Evolutionary conservation across 2,797 vertebrate genomes (phyloP), one percentile per base, ranked within the genome.

Genomic region (Pangasius macronema): DNA sequence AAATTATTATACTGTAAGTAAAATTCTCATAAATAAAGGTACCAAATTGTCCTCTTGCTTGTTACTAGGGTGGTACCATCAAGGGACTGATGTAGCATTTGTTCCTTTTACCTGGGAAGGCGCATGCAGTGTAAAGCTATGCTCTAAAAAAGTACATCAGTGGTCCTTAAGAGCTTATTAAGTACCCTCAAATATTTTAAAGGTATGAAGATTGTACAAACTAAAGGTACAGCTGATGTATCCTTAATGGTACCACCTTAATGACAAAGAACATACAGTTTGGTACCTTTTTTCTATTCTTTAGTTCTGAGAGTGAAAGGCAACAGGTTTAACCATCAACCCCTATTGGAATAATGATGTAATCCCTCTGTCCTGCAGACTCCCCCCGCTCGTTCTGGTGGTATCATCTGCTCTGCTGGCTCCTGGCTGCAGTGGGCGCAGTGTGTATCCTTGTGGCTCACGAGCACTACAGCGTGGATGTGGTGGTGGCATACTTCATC

Each of bases 361-460:
- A 51, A 68, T 68, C 39, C 9, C 65, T 20, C 14, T 72, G 80
- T 39, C 57, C 87, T 86, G 30, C 88, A 99, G 98, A 99, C 92
- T 99, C 98, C 0, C 98, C 98, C 0, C 96, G 97, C 57, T 97
- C 98, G 53, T 99, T 99, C 92, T 99, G 98, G 98, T 99, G 98
- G 98, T 99, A 99, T 91, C 98, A 99, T 88, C 93, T 99, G 89
- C 92, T 99, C 91, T 99, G 99, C 93, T 99, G 98, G 98, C 92
- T 99, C 89, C 95, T 99, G 94, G 98, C 97, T 1, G 97, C 97
- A 0, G 97, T 97, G 24, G 99, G 98, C 0, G 95, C 98, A 80
- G 92, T 99, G 89, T 99, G 98, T 91, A 99, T 99, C 90, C 94
- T 99, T 30, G 97, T 99, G 79, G 99, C 97, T 18, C 99, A 98